Conservation (phyloP, 2,113 vertebrate species). For the Petroica traversi region DNA sequence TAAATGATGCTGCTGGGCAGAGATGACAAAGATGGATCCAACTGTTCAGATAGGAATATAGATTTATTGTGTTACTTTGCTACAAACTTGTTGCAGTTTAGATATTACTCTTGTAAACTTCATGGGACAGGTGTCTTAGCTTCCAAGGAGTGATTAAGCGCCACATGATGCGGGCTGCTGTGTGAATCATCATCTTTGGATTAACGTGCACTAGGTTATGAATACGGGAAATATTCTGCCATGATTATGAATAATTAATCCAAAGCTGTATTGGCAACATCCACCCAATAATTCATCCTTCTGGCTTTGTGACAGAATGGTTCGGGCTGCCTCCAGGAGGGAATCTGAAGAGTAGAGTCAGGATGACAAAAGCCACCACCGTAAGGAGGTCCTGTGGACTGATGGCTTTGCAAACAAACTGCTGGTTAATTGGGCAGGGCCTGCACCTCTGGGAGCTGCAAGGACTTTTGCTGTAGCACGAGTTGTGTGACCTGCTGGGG, state of each 20-base stretch:
- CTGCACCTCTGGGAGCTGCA: neutral
- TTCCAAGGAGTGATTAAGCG: neutral
- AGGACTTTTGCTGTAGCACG: neutral
- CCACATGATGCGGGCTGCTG: neutral
- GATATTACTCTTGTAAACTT: neutral
- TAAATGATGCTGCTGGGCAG: neutral
- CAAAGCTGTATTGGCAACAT: neutral
- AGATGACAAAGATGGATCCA: constrained; percentile 6
- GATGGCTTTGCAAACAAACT: neutral
- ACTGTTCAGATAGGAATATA: neutral
- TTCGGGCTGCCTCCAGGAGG: neutral
- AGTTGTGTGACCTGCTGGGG: neutral
- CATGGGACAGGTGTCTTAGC: neutral
- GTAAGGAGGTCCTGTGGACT: neutral
- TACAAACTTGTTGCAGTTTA: neutral
- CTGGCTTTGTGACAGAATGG: neutral
- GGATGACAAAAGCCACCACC: neutral
- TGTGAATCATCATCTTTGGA: neutral
- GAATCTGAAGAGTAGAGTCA: neutral
- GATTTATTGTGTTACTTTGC: neutral
- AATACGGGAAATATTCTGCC: neutral
- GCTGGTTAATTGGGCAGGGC: neutral
- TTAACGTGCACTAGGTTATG: neutral
- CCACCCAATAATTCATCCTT: neutral
- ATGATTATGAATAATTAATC: neutral